These are phyloP conservation scores for Hemichromis elongatus DNA, from an alignment of 2,113 vertebrate genomes.

Conservation along the genomic window DNA sequence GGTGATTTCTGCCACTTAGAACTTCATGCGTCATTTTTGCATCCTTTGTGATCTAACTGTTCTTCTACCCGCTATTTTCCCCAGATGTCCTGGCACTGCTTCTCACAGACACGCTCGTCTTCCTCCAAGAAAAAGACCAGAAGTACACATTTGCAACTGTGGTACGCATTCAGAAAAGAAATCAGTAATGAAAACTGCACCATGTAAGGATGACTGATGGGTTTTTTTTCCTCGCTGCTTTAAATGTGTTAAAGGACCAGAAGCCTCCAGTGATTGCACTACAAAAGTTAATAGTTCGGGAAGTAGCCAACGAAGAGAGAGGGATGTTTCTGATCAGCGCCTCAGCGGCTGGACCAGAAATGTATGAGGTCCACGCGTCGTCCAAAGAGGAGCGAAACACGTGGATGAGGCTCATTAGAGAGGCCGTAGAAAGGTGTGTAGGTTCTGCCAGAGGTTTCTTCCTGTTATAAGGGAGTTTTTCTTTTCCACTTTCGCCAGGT, in stretches of 20 bases:
- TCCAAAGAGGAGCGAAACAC: conserved; percentile 90
- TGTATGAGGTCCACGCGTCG: conserved; percentile 91
- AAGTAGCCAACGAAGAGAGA: conserved; percentile 93
- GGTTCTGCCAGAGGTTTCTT: background rate
- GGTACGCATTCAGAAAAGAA: conserved; percentile 69
- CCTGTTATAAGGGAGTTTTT: background rate
- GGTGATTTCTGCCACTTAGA: conserved; percentile 58
- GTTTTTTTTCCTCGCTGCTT: background rate
- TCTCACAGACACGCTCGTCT: conserved; percentile 83
- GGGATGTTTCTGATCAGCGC: conserved; percentile 97
- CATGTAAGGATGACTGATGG: background rate
- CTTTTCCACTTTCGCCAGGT: background rate
- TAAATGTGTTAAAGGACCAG: conserved; percentile 78
- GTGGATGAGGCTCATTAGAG: conserved; percentile 92
- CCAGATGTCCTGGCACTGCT: conserved; percentile 86
- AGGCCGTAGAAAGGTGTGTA: conserved; percentile 88
- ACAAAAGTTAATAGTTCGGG: conserved; percentile 93
- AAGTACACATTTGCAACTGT: conserved; percentile 90
- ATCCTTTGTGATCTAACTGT: background rate
- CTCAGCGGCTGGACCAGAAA: conserved; percentile 89
- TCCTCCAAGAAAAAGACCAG: conserved; percentile 95
- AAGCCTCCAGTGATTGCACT: conserved; percentile 92
- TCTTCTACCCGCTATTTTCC: conserved; percentile 9
- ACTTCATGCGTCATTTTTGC: background rate
- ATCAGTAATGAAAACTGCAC: background rate